Evolutionary conservation across 2,797 vertebrate species (phyloP).

Genomic region (Urophycis tenuis): DNA sequence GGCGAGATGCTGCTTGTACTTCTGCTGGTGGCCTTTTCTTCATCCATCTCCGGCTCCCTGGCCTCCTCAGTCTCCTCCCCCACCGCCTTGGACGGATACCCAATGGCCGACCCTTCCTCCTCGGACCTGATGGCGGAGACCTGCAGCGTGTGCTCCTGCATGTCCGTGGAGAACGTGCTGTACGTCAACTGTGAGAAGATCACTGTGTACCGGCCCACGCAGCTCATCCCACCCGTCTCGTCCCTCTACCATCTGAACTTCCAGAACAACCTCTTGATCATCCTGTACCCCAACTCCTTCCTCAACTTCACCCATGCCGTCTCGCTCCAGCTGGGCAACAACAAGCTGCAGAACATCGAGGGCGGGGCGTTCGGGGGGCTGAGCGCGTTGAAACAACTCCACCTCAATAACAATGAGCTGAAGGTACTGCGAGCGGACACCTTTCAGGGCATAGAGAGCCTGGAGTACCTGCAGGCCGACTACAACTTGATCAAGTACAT

Average conservation of each 20-base stretch:
- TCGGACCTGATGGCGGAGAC: slow-evolving; percentile 86
- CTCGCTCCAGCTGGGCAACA: slow-evolving; percentile 96
- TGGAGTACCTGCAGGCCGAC: slow-evolving; percentile 99
- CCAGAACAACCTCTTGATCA: slow-evolving; percentile 93
- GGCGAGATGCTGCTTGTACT: slow-evolving; percentile 96
- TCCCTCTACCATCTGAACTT: slow-evolving; percentile 97
- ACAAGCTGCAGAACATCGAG: slow-evolving; percentile 97
- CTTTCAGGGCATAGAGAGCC: slow-evolving; percentile 96
- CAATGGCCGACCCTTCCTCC: slow-evolving; percentile 52
- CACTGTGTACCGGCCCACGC: slow-evolving; percentile 92
- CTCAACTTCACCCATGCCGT: slow-evolving; percentile 96
- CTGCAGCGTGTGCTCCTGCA: slow-evolving; percentile 95
- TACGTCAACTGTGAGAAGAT: slow-evolving; percentile 99
- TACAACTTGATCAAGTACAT: slow-evolving; percentile 99
- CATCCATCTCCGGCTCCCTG: slow-evolving; percentile 60
- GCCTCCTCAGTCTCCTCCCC: slow-evolving; percentile 63
- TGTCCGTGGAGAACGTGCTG: slow-evolving; percentile 95
- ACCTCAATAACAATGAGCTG: slow-evolving; percentile 98
- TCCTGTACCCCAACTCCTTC: slow-evolving; percentile 95
- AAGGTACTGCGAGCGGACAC: slow-evolving; percentile 94
- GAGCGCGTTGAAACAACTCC: slow-evolving; percentile 92
- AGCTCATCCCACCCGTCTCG: slow-evolving; percentile 89
- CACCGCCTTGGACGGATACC: slow-evolving; percentile 54
- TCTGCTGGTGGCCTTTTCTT: slow-evolving; percentile 87
- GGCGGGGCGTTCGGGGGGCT: slow-evolving; percentile 95